These are phyloP conservation scores for Meta bourneti DNA, from an alignment of 2,888 invertebrate species.

Conservation along the genomic window DNA sequence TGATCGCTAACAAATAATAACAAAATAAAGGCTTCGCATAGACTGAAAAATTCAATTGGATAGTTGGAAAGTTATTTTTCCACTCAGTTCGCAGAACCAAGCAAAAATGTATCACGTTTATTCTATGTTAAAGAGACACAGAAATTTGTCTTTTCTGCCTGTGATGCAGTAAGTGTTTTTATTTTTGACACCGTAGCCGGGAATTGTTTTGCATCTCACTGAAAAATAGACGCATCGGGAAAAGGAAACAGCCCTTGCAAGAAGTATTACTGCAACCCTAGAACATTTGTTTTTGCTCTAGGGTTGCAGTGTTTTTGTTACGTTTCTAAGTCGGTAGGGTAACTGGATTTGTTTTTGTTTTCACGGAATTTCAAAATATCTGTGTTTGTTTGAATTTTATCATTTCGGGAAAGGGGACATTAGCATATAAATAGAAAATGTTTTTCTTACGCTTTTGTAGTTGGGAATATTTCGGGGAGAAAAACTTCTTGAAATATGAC, in stretches of 20 bases:
- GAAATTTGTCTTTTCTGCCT: background rate
- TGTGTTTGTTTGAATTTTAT: conserved; percentile 41
- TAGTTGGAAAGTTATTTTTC: background rate
- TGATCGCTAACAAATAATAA: background rate
- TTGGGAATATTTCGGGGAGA: background rate
- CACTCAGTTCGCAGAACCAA: background rate
- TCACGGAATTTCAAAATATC: background rate
- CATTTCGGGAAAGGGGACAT: conserved; percentile 15
- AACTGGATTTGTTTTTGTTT: too few relatives aligned
- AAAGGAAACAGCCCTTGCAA: too few relatives aligned
- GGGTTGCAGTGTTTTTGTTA: too few relatives aligned
- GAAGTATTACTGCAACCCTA: too few relatives aligned
- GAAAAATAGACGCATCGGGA: background rate
- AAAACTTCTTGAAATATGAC: background rate
- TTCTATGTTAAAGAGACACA: background rate
- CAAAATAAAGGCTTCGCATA: background rate
- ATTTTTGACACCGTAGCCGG: background rate
- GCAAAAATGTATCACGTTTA: background rate
- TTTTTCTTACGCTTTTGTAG: background rate
- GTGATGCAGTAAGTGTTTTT: background rate
- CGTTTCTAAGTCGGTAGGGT: too few relatives aligned
- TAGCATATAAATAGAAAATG: conserved; percentile 52
- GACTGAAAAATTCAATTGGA: background rate
- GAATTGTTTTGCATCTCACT: background rate
- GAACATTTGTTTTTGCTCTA: too few relatives aligned